Evolutionary conservation across 2,888 invertebrate species (phyloP), one percentile per base, ranked within the genome.

Genomic region (Parelbella ahira): DNA sequence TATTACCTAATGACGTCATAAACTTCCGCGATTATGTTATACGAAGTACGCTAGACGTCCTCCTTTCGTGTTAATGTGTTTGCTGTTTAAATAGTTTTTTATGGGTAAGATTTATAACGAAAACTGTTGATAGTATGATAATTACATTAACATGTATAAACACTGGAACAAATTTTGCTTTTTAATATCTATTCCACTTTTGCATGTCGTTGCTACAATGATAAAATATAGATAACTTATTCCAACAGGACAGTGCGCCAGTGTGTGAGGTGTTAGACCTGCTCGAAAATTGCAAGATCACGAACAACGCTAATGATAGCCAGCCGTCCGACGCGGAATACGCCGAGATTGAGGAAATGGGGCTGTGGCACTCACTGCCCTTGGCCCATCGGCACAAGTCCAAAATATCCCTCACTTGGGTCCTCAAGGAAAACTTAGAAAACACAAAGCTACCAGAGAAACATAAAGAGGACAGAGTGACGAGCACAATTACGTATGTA

Each of bases 331-430:
- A 74, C 47, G 73, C 61, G 4, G 82, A 82, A 50, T 81, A 86
- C 79, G 76, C 76, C 1, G 82, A 84, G 62, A 78, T 83, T 39
- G 59, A 57, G 64, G 81, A 84, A 19, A 88, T 88, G 88, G 88
- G 88, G 38, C 64, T 86, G 37, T 88, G 84, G 82, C 87, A 87
- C 52, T 86, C 88, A 4, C 81, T 86, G 25, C 82, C 88, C 11
- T 56, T 88, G 48, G 67, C 81, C 20, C 75, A 74, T 27, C 66
- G 83, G 11, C 86, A 86, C 56, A 84, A 86, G 54, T 87, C 93
- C 50, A 93, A 93, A 74, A 90, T 93, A 72, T 93, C 93, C 42
- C 84, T 93, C 42, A 93, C 93, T 37, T 93, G 94, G 93, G 92
- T 93, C 42, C 79, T 93, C 23, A 90, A 91, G 60, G 91, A 92